Evolutionary conservation across 1,140 invertebrate species (phyloP), one percentile per base, ranked within the genome.

Genomic region (Notospermus geniculatus): DNA sequence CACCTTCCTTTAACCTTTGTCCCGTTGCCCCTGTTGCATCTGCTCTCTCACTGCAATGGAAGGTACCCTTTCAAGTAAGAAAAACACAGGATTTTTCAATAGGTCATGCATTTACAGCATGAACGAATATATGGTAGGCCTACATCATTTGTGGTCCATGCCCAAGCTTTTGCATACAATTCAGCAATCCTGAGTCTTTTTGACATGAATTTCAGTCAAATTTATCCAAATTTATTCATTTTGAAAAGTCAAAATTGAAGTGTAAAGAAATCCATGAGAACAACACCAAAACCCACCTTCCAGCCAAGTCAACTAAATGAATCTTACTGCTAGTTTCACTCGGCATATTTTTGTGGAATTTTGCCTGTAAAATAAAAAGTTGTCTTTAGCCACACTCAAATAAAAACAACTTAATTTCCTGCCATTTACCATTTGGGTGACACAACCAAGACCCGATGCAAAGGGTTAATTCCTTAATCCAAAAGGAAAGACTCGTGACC

Each of bases 1-100:
- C 91, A 61, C 92, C 92, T 83, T 94, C 92, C 70, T 93, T 92
- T 52, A 94, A 80, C 23, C 92, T 83, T 59, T 74, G 68, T 57
- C 71, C 76, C 64, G 70, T 76, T 2, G 85, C 84, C n/a, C 84
- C 85, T 36, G 85, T 85, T 30, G 81, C 80, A 64, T 85, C 83
- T 53, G 85, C 85, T 64, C 87, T 74, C 69, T 87, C 86, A 78
- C 86, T 87, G 72, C 80, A 85, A 58, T 83, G 82, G 65, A 85
- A 72, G 71, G 85, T 84, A 23, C 84, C 82, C n/a, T n/a, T n/a
- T n/a, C n/a, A n/a, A n/a, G n/a, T n/a, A n/a, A n/a, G n/a, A n/a
- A n/a, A n/a, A n/a, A 28, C 86, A 67, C 65, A 86, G 82, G 50
- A 86, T n/a, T 76, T 43, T 76, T 67, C 9, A 50, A 46, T 57